A percentile compares a stretch with the other conserved stretches of the same genome.
Conservation (phyloP, 92 coral and sea anemone species). For the Porites lobata region DNA sequence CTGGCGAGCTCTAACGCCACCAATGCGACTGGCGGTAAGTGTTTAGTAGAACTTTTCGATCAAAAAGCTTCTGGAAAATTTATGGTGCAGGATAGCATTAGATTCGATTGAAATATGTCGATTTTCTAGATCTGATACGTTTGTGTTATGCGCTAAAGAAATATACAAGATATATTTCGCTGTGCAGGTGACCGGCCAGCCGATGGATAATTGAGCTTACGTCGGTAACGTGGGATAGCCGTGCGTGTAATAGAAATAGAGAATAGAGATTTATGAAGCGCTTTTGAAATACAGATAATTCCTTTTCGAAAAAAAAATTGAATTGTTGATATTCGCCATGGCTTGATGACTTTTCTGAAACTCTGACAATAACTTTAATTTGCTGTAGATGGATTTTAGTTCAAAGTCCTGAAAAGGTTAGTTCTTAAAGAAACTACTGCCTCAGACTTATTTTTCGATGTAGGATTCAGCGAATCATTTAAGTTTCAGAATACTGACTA, state of each 20-base stretch:
- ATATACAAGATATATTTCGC: background rate
- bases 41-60: background rate
- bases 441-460: background rate
- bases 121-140: background rate
- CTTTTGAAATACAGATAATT: background rate
- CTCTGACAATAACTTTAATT: too few relatives aligned
- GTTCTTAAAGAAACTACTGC: background rate
- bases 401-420: too few relatives aligned
- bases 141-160: conserved; percentile 2
- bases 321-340: background rate
- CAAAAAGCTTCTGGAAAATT: background rate
- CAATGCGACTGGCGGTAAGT: conserved; percentile 8
- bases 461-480: background rate
- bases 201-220: background rate
- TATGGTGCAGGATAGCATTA: background rate
- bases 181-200: background rate
- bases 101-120: background rate
- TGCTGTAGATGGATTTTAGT: too few relatives aligned
- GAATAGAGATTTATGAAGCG: too few relatives aligned
- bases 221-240: background rate
- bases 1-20: background rate
- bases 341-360: conserved; percentile 18
- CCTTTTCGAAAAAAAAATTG: conserved; percentile 11
- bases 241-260: background rate
- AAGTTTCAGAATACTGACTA: background rate